Evolutionary conservation across 2,113 vertebrate genomes (phyloP).

Genomic region (Xiphias gladius): DNA sequence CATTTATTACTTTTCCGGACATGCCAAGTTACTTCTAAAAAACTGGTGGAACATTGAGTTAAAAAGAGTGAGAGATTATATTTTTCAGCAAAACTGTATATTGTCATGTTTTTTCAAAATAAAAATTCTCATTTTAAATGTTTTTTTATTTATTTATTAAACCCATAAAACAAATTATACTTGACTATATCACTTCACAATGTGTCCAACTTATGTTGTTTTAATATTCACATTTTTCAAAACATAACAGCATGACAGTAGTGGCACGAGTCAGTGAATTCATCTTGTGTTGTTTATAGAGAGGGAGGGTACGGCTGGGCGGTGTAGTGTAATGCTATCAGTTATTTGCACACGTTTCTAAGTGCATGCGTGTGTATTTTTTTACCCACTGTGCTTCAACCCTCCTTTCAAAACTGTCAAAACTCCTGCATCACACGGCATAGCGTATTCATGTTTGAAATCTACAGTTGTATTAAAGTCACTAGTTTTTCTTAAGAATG

Average conservation of each 20-base stretch:
- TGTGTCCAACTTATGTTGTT: neutral
- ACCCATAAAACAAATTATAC: neutral
- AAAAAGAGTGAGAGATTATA: neutral
- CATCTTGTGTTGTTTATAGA: neutral
- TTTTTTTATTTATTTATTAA: neutral
- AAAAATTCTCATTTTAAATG: fast-evolving
- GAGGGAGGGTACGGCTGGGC: slow-evolving; percentile 33
- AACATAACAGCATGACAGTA: neutral
- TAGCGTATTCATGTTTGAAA: neutral
- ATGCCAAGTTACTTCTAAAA: neutral
- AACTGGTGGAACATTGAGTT: neutral
- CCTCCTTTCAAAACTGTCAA: slow-evolving; percentile 20
- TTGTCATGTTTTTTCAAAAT: slow-evolving; percentile 20
- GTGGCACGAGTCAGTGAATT: neutral
- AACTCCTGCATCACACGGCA: neutral
- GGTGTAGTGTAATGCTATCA: slow-evolving; percentile 69
- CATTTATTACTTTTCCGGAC: neutral
- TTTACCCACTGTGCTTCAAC: neutral
- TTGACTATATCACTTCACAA: neutral
- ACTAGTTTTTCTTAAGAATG: slow-evolving; percentile 47
- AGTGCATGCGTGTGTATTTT: slow-evolving; percentile 20
- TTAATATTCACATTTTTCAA: neutral
- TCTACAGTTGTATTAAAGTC: neutral
- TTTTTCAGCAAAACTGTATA: slow-evolving; percentile 20
- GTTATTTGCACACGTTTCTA: slow-evolving; percentile 60